Base-by-base conservation (phyloP, 1,140 invertebrate genomes). In the Trachelipus rathkii region DNA sequence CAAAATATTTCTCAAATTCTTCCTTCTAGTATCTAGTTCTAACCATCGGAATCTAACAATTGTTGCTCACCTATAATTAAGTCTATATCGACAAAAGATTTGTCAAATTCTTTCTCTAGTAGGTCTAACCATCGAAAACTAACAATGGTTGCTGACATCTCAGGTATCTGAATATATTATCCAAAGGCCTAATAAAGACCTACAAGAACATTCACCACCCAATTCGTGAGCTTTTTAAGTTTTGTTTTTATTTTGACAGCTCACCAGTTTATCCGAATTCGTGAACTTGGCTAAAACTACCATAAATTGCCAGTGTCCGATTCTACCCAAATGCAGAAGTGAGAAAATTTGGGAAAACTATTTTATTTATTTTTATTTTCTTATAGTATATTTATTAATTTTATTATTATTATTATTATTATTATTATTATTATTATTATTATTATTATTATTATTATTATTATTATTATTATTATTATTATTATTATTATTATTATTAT, bases 91-190 rank as follows among this genome's bases (percentile, higher is more conserved):
- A 60, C 50, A 60, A 60, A 60, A 60, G 50, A 60, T 60, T 60
- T 60, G 50, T 60, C 50, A 60, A 60, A 60, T 60, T 60, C 50
- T 60, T 60, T 60, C 19, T 60, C 50, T 60, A 60, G 19, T 60
- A 60, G 11, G 8, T 60, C 50, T 19, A 60, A 60, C 50, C 50
- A 60, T 60, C 50, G 50, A 60, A 60, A 60, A 8, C 50, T 60
- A 13, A 60, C 8, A 60, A 60, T 19, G 19, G 50, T 60, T 19
- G 50, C 50, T 15, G 50, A 13, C 50, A 60, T 60, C 6, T 33
- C 33, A 33, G 33, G 33, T 33, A 3, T 33, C 6, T 33, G 33
- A 3, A 6, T 6, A 33, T n/a, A 33, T 33, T 33, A 33, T 33
- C 33, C 33, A 33, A 33, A 60, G 50, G 11, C 8, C 50, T 15